Evolutionary conservation across 2,113 vertebrate species (phyloP), one percentile per base, ranked within the genome.

Genomic region (Patagioenas fasciata): DNA sequence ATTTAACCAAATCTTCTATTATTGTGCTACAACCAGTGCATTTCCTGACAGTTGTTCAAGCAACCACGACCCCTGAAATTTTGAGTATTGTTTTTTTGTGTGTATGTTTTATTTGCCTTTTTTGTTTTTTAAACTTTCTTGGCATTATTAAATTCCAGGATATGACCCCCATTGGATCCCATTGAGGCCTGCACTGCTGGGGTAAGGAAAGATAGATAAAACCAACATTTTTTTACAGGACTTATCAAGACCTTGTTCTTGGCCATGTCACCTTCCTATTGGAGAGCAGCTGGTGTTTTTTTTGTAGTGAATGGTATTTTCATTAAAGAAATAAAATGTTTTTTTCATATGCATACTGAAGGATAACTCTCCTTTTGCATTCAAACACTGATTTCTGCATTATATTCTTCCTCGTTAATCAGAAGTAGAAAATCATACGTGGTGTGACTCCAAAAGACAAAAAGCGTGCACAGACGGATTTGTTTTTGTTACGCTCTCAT

Each of bases 401-500:
- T 71, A 3, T 18, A 47, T 80, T 4, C 8, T 56, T 71, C 6
- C 4, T 83, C n/a, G 93, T 62, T 58, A 42, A 51, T 71, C 56
- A 64, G 38, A 70, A 38, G 51, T 16, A 42, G 50, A 70, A 69
- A 70, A 66, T 73, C 0, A 0, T n/a, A 65, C 1, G 23, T 67
- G 36, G 28, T 74, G 31, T 23, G 28, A 73, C 71, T 96, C 26
- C 86, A 81, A 56, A 67, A 88, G 70, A 62, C 36, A 79, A 72
- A 85, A 87, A 93, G 61, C 80, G 44, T 69, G 77, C 86, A 78
- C 51, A 25, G 91, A 24, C 62, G 73, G 87, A 32, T 88, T 44
- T 83, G 54, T 0, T 61, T 95, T 92, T 66, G 51, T 77, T 47
- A 42, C 2, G 32, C 47, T 69, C 10, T 80, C 50, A 29, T 73